Evolutionary conservation across 1,140 invertebrate species (phyloP).

Genomic region (Semibalanus balanoides): DNA sequence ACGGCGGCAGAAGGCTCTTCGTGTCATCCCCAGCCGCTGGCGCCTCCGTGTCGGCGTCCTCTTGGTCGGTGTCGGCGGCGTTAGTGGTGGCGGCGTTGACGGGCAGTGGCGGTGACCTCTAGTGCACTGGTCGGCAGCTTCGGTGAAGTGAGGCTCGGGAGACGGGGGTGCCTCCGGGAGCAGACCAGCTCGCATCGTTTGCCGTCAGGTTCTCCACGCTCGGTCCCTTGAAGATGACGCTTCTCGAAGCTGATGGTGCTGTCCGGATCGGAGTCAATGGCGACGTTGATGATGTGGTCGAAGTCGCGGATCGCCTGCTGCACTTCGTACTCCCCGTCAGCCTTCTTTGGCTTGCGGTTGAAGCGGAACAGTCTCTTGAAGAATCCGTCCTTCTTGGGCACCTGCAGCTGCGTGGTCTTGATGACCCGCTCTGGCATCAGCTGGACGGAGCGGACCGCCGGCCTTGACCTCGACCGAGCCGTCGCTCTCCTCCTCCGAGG

Average conservation of each 20-base stretch:
- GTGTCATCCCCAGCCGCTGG: background rate
- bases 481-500: background rate
- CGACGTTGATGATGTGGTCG: background rate
- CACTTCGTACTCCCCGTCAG: background rate
- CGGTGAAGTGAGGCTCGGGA: too few relatives aligned
- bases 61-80: too few relatives aligned
- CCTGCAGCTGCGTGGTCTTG: conserved; percentile 5
- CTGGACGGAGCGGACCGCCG: background rate
- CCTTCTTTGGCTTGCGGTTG: conserved; percentile 2
- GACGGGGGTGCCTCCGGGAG: too few relatives aligned
- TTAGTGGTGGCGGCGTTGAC: too few relatives aligned
- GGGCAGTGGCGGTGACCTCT: background rate
- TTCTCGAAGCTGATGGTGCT: conserved; percentile 23
- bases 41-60: too few relatives aligned
- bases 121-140: too few relatives aligned
- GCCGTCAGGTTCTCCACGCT: conserved; percentile 4
- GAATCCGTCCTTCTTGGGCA: conserved; percentile 1
- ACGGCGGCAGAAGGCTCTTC: background rate
- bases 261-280: conserved; percentile 19
- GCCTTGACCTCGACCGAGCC: background rate
- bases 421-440: background rate
- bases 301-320: background rate
- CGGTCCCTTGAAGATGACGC: conserved; percentile 22
- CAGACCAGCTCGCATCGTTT: background rate
- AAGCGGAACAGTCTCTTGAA: background rate